Base-by-base conservation (phyloP, 2,113 vertebrate species). In the cattle (Bos taurus) region DNA sequence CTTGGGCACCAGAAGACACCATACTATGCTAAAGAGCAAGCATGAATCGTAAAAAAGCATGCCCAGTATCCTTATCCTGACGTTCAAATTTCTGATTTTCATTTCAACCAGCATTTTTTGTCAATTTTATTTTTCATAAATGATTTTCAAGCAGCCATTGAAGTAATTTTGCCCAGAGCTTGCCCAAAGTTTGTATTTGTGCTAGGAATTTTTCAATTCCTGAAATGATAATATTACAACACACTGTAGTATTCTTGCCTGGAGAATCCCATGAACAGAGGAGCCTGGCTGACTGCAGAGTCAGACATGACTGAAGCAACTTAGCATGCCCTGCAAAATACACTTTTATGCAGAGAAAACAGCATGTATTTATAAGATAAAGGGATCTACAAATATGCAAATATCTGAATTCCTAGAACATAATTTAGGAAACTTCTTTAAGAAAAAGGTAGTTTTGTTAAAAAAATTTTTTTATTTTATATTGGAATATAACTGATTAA, bases 121-220 rank as follows among this genome's bases (percentile, higher is more conserved):
- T 84, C 57, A 43, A 2, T 74, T 80, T 62, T 90, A 43, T 36
- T 81, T 57, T 60, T 54, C 71, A 50, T 57, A 80, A n/a, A 77
- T 95, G 13, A 54, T 1, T 94, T 94, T 77, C 26, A 94, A 94
- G 26, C 8, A 56, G 17, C 1, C 19, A 87, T 12, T 88, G 21
- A 60, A 59, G 90, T 80, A 59, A 77, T 67, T 96, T 96, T 95
- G 40, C 52, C 74, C 23, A 93, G 81, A 82, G 74, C 57, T 95
- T 94, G 50, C 74, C 46, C 9, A 90, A 40, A 11, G 36, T 94
- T 94, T 95, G 5, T 71, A 48, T 48, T 57, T 93, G 48, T 85
- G 62, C 52, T 94, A 15, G n/a, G 21, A 48, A 40, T 93, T 80
- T 97, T 82, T 95, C 8, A 21, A 33, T 94, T 91, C 10, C 19